Conservation (phyloP, 2,888 invertebrate genomes). For the Acrobasis repandana region DNA sequence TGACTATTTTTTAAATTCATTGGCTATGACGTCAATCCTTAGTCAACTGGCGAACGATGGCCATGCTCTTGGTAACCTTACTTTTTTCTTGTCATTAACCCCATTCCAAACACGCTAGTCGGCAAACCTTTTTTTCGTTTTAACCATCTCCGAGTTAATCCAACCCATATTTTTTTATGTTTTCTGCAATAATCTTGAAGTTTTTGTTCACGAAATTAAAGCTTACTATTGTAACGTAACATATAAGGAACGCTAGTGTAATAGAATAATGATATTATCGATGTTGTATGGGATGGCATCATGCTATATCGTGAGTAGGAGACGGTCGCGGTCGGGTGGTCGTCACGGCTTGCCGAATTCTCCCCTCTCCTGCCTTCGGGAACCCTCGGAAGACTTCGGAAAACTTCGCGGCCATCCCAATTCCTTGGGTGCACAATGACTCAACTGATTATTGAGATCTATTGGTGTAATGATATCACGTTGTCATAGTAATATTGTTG, state of each 20-base stretch:
- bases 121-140: neutral
- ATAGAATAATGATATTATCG: slow-evolving; percentile 36
- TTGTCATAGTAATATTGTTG: slow-evolving; percentile 43
- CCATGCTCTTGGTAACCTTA: neutral
- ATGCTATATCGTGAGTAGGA: slow-evolving; percentile 55
- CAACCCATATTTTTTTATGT: too few relatives aligned
- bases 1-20: neutral
- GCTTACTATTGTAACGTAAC: neutral
- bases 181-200: neutral
- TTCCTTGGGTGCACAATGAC: slow-evolving; percentile 55
- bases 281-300: slow-evolving; percentile 54
- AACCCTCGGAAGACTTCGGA: slow-evolving; percentile 57
- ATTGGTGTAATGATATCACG: slow-evolving; percentile 57
- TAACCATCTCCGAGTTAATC: too few relatives aligned
- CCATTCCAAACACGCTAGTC: neutral
- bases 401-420: slow-evolving; percentile 49
- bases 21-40: neutral
- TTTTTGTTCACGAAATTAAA: neutral
- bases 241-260: neutral
- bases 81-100: neutral
- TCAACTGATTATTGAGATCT: slow-evolving; percentile 62
- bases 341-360: slow-evolving; percentile 67
- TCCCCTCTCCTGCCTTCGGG: slow-evolving; percentile 56
- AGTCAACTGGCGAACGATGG: neutral
- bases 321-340: slow-evolving; percentile 58